Percentiles rank a stretch among this genome's conserved stretches.
phyloP scores from a whole-genome alignment of 2,113 vertebrate species.

The Anhinga rufa region DNA sequence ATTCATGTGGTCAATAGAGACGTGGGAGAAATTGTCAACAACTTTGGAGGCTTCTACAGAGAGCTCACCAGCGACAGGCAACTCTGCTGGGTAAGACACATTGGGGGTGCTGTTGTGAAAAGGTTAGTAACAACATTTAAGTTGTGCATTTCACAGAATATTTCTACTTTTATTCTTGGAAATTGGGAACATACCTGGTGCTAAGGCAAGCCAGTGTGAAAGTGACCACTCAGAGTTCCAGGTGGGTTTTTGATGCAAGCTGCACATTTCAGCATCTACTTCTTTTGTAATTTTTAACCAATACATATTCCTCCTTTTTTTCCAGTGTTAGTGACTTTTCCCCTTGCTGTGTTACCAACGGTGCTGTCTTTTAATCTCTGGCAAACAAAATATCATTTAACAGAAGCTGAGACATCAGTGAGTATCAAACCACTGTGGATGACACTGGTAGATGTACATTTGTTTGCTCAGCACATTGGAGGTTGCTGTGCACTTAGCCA shows the following conservation, averaged over 20 bases:
- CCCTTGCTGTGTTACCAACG: neutral
- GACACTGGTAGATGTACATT: neutral
- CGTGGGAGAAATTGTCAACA: slow-evolving; percentile 71
- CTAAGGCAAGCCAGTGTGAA: neutral
- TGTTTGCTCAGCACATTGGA: slow-evolving; percentile 68
- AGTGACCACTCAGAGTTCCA: neutral
- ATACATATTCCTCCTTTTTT: neutral
- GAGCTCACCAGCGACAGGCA: slow-evolving; percentile 76
- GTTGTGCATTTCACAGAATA: neutral
- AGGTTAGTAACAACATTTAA: neutral
- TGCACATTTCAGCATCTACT: neutral
- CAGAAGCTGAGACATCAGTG: neutral
- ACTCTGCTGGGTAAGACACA: slow-evolving; percentile 74
- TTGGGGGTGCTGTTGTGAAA: neutral
- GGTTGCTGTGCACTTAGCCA: slow-evolving; percentile 75
- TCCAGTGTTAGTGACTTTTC: neutral
- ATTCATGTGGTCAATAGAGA: slow-evolving; percentile 70
- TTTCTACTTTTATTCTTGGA: neutral
- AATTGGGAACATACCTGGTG: neutral
- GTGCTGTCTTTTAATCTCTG: neutral
- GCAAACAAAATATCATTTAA: neutral
- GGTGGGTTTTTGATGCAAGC: neutral
- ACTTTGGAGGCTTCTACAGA: slow-evolving; percentile 80
- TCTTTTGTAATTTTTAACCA: neutral
- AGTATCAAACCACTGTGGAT: neutral